These are phyloP conservation scores for Pelecanus crispus DNA, from an alignment of 2,113 vertebrate species.

Conservation along the genomic window DNA sequence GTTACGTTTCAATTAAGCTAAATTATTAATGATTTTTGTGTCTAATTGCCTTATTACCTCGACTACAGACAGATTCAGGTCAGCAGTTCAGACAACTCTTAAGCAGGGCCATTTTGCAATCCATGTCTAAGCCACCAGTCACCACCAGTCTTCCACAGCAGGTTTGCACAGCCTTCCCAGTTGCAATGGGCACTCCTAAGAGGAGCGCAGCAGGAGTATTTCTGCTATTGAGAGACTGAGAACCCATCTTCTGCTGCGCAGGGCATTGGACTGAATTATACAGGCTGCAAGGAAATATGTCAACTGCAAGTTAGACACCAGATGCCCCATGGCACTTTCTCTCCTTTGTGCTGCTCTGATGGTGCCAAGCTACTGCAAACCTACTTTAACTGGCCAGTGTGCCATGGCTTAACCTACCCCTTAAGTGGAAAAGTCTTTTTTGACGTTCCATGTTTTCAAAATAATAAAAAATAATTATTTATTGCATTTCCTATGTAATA, in stretches of 20 bases:
- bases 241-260: not conserved
- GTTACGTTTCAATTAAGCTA: slow-evolving; percentile 34
- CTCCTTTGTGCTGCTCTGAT: not conserved
- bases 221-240: not conserved
- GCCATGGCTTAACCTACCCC: not conserved
- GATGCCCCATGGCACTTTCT: not conserved
- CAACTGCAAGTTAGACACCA: not conserved
- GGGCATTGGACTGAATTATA: not conserved
- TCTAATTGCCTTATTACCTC: not conserved
- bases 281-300: not conserved
- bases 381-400: not conserved
- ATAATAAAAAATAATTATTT: not conserved
- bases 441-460: not conserved
- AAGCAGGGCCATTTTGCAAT: not conserved
- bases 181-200: not conserved
- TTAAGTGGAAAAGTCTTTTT: not conserved
- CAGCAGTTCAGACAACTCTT: not conserved
- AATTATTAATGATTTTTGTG: slow-evolving; percentile 48
- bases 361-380: not conserved
- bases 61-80: not conserved
- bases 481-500: not conserved
- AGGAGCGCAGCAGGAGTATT: not conserved
- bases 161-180: not conserved
- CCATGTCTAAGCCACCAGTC: not conserved
- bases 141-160: not conserved